Conservation (phyloP, 1,140 invertebrate species). For the Bactericera cockerelli region DNA sequence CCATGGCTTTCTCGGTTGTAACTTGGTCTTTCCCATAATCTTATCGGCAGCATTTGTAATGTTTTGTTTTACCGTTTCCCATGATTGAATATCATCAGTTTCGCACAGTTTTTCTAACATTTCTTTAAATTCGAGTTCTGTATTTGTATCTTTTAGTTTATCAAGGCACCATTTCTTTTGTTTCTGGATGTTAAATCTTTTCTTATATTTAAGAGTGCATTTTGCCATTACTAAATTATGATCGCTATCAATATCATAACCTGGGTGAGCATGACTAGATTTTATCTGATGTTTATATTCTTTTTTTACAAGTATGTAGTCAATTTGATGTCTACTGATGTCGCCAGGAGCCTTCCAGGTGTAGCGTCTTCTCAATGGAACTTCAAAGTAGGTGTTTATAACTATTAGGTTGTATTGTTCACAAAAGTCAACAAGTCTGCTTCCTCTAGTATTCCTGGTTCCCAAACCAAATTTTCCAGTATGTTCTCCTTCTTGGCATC, state of each 20-base stretch:
- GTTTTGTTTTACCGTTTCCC: not conserved
- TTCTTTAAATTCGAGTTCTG: not conserved
- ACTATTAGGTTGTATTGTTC: constrained; percentile 14
- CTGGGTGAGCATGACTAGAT: constrained; percentile 2
- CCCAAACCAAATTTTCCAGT: constrained; percentile 8
- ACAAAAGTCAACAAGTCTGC: constrained; percentile 8
- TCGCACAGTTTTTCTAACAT: not conserved
- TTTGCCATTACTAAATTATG: constrained; percentile 8
- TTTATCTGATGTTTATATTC: constrained; percentile 2
- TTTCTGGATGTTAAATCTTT: constrained; percentile 4
- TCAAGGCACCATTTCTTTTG: constrained; percentile 10
- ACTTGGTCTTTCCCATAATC: constrained; percentile 4
- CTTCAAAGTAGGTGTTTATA: constrained; percentile 25
- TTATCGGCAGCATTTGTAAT: constrained; percentile 5
- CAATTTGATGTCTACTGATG: constrained; percentile 26
- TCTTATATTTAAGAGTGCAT: constrained; percentile 4
- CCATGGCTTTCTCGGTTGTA: constrained; percentile 11
- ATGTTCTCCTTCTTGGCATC: constrained; percentile 11
- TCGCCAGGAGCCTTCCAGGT: constrained; percentile 26
- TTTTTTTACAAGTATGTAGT: constrained; percentile 23
- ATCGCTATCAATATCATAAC: constrained; percentile 1
- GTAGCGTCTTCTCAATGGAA: constrained; percentile 23
- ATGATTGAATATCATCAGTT: not conserved
- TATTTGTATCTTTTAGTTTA: constrained; percentile 13
- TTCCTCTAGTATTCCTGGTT: constrained; percentile 2